phyloP scores from a whole-genome alignment of 1,140 invertebrate genomes.

The Eupeodes corollae region DNA sequence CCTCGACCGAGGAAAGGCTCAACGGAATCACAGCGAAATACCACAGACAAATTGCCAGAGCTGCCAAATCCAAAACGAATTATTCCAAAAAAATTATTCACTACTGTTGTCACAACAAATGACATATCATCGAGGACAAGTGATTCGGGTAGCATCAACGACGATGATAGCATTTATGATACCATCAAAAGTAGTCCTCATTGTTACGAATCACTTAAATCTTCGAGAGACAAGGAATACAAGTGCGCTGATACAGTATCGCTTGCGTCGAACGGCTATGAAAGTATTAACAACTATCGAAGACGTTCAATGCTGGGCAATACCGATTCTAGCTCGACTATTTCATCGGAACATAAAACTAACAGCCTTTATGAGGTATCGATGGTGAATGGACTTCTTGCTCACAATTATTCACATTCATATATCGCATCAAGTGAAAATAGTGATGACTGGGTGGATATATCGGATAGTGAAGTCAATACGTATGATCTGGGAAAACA shows the following conservation, averaged over 20 bases:
- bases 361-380: conserved; percentile 50
- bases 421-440: conserved; percentile 44
- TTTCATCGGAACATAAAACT: conserved; percentile 52
- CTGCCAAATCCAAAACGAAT: conserved; percentile 28
- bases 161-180: conserved; percentile 46
- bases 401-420: conserved; percentile 23
- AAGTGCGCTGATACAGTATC: conserved; percentile 20
- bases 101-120: background rate
- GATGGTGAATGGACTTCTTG: conserved; percentile 32
- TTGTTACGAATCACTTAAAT: conserved; percentile 28
- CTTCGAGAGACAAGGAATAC: background rate
- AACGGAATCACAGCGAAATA: conserved; percentile 22
- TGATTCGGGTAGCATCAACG: background rate
- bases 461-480: conserved; percentile 45
- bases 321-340: conserved; percentile 41
- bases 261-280: conserved; percentile 45
- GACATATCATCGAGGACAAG: conserved; percentile 1
- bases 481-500: conserved; percentile 13
- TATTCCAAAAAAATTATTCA: conserved; percentile 14
- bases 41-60: conserved; percentile 26
- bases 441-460: conserved; percentile 55
- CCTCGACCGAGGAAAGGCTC: background rate
- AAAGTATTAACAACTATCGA: conserved; percentile 41
- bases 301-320: conserved; percentile 41
- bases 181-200: conserved; percentile 41